Evolutionary conservation across 2,113 vertebrate species (phyloP), one percentile per base, ranked within the genome.

Genomic region (Coryphaenoides rupestris): DNA sequence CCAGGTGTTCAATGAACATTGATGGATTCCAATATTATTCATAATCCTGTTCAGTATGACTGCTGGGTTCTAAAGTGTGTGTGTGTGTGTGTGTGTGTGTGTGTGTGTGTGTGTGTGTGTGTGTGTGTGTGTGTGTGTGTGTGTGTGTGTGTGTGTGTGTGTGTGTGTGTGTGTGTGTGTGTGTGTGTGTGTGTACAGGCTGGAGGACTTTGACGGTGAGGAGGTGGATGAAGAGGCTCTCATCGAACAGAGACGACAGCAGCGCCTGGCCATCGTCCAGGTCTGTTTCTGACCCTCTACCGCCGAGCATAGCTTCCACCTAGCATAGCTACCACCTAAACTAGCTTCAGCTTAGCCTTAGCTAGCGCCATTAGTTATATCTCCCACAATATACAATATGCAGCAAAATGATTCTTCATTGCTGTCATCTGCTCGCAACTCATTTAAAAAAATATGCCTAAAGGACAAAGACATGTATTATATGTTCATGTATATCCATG

Each of bases 211-310:
- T 81, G 96, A 98, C 73, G 92, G 95, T 26, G 95, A 98, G 75
- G 96, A 98, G 81, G 90, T 98, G 21, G 96, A 98, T 75, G 96
- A 98, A 80, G 96, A 98, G 84, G 94, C 95, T 62, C 86, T 98
- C 45, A 98, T 98, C 63, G 94, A 98, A 63, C 95, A 97, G 82
- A 93, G 96, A 54, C 86, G 96, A 19, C 91, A 95, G 77, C 95
- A 98, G 62, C 90, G 96, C 0, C 74, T 95, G 78, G 95, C 95
- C 58, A 99, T 99, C 40, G 95, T 99, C 67, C 95, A 98, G 94
- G 96, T 99, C 73, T 19, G 26, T 66, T 21, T 23, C 9, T 21
- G n/a, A 2, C 23, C 19, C 13, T 14, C 50, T 40, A n/a, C 23
- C 21, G 17, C 9, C 22, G 56, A 5, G 21, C 9, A 40, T 40